Evolutionary conservation across 2,888 invertebrate genomes (phyloP).

Genomic region (Poecilobothrus nobilitatus): DNA sequence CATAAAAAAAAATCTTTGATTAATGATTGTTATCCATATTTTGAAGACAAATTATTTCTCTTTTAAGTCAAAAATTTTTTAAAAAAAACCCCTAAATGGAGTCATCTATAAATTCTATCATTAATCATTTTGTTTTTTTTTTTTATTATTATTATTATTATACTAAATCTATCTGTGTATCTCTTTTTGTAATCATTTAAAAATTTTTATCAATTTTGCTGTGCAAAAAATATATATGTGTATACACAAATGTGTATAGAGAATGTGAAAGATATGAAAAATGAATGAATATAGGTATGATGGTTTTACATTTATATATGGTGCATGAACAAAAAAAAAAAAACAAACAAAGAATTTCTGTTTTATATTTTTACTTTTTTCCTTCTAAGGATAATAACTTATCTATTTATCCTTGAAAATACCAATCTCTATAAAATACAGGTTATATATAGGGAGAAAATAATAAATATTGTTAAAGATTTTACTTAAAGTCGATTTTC

Average conservation of each 20-base stretch:
- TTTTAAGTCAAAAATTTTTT: neutral
- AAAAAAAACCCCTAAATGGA: neutral
- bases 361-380: too few species aligned
- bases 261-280: too few species aligned
- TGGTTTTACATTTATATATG: too few species aligned
- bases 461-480: too few species aligned
- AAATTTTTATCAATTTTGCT: neutral
- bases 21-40: neutral
- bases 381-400: neutral
- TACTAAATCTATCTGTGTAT: neutral
- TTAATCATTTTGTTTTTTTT: neutral
- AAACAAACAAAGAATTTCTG: too few species aligned
- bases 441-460: too few species aligned
- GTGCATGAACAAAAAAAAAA: too few species aligned
- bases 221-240: neutral
- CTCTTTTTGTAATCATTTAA: neutral
- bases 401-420: neutral
- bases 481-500: too few species aligned
- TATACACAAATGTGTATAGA: too few species aligned
- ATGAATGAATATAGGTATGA: too few species aligned
- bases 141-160: neutral
- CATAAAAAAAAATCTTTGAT: neutral
- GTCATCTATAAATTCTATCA: neutral
- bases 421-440: too few species aligned
- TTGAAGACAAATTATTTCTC: constrained; percentile 6